Percentiles rank a stretch among this genome's conserved stretches.
These are phyloP conservation scores for Brachionichthys hirsutus DNA, from an alignment of 2,113 vertebrate genomes.

Conservation along the genomic window DNA sequence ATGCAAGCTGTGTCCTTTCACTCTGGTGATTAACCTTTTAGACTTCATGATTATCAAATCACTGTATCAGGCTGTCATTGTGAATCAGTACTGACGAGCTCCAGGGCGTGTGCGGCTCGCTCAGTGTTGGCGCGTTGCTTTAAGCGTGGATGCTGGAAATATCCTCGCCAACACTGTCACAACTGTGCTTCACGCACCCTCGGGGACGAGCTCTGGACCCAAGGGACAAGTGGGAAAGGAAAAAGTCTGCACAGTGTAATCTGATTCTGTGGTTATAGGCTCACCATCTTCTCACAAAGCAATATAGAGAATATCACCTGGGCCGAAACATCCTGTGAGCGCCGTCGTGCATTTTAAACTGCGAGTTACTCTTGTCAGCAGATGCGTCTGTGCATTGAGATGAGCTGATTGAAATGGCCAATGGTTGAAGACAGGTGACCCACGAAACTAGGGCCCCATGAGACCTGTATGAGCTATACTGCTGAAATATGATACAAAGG, in stretches of 20 bases:
- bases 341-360: constrained; percentile 50
- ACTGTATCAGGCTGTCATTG: constrained; percentile 31
- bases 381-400: constrained; percentile 48
- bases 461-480: constrained; percentile 17
- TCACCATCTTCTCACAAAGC: constrained; percentile 47
- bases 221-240: constrained; percentile 43
- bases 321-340: constrained; percentile 48
- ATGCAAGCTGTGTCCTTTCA: constrained; percentile 47
- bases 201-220: constrained; percentile 55
- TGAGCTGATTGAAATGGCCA: constrained; percentile 41
- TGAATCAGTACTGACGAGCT: constrained; percentile 35
- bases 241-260: constrained; percentile 37
- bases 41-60: constrained; percentile 29
- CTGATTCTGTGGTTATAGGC: constrained; percentile 52
- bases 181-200: constrained; percentile 55
- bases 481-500: constrained; percentile 27
- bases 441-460: not conserved
- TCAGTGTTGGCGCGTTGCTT: constrained; percentile 25
- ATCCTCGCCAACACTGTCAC: constrained; percentile 56
- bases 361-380: constrained; percentile 36
- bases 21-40: constrained; percentile 52
- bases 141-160: constrained; percentile 39
- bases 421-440: constrained; percentile 42
- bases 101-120: constrained; percentile 19
- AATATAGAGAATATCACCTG: constrained; percentile 48